These are phyloP conservation scores for Semicossyphus pulcher DNA, from an alignment of 2,113 vertebrate species.

Conservation along the genomic window DNA sequence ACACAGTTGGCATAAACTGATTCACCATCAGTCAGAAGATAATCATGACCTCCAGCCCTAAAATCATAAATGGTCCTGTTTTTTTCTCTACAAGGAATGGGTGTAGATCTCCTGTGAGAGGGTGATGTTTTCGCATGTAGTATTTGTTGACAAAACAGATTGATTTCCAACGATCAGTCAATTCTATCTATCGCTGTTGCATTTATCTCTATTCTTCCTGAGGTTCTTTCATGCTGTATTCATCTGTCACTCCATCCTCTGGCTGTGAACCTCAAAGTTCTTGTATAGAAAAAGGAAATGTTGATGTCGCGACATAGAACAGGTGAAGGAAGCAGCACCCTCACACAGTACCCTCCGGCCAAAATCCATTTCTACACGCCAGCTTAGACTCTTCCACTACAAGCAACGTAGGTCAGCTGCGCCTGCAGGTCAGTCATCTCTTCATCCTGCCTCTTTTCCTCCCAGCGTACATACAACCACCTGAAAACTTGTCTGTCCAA, in stretches of 20 bases:
- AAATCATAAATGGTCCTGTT: too few species aligned
- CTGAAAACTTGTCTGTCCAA: not conserved
- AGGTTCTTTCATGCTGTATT: not conserved
- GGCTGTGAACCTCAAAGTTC: not conserved
- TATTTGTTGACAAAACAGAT: too few species aligned
- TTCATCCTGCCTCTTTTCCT: not conserved
- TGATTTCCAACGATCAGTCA: too few species aligned
- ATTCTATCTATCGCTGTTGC: too few species aligned
- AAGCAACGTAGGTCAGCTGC: not conserved
- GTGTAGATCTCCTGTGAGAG: too few species aligned
- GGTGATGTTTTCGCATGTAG: too few species aligned
- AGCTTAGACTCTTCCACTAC: too few species aligned
- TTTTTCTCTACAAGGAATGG: too few species aligned
- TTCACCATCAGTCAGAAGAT: too few species aligned
- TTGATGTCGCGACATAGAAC: not conserved
- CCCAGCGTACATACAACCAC: constrained; percentile 4
- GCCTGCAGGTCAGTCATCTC: constrained; percentile 5
- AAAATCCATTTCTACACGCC: constrained; percentile 6
- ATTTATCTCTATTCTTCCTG: not conserved
- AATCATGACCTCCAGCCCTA: too few species aligned
- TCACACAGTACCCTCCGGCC: constrained; percentile 1
- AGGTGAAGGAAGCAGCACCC: not conserved
- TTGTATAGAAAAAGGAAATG: constrained; percentile 8
- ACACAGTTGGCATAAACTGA: too few species aligned
- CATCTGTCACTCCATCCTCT: not conserved